Evolutionary conservation across 2,797 vertebrate genomes (phyloP), one percentile per base, ranked within the genome.

Genomic region (Xyrichtys novacula): DNA sequence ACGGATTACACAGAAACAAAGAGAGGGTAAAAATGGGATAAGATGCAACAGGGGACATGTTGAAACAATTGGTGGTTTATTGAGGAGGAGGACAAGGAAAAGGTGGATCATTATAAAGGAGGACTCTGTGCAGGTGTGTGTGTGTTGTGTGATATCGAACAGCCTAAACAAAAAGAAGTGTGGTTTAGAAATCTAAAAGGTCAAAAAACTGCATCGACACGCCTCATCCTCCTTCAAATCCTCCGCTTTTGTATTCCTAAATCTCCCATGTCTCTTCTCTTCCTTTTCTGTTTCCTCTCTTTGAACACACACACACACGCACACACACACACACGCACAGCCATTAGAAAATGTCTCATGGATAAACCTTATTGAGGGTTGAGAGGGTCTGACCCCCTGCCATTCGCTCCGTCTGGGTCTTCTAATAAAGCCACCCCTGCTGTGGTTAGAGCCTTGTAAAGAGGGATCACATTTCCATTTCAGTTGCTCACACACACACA

Each of bases 181-280:
- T 48, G 42, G 76, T 42, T 87, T 62, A 83, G 78, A 83, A 88
- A 91, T 14, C 17, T 20, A 19, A 91, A 88, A 92, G 83, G 88
- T 89, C 88, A 89, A 61, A 17, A n/a, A 60, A 69, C 55, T 61
- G 31, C 55, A 61, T 74, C 57, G 80, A 63, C 67, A 28, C 5
- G 12, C 38, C 53, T 73, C 60, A 31, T 53, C 43, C 43, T 55
- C 55, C 1, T 17, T 55, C 26, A 34, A 20, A 56, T 36, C 6
- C 23, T 54, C 25, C 44, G 29, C 43, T 49, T 54, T 48, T 50
- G 60, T 29, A 31, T 52, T 28, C 65, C 34, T 23, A 14, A 29
- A 42, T 49, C 40, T 65, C 31, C 40, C 25, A 53, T 23, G 7
- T 17, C 29, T 62, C 36, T 14, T 54, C 28, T 20, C 10, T 22